Evolutionary conservation across 2,113 vertebrate species (phyloP).

Genomic region (Lampris megalopsis): DNA sequence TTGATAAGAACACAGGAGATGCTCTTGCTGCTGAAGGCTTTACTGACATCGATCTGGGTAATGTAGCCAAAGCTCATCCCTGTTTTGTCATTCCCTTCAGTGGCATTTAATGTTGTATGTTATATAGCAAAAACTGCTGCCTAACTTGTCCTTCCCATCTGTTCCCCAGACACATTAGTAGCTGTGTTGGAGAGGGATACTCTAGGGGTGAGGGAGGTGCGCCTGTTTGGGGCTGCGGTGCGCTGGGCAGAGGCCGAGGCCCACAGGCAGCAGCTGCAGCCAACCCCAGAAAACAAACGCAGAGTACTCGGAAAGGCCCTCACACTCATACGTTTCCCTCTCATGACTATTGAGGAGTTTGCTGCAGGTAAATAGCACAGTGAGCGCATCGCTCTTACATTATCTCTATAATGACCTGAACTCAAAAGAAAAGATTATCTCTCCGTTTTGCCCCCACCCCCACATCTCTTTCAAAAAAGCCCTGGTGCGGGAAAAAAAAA

Average conservation of each 20-base stretch:
- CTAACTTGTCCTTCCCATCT: not conserved
- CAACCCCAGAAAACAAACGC: slow-evolving; percentile 93
- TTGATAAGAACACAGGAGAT: slow-evolving; percentile 96
- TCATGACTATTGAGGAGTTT: slow-evolving; percentile 99
- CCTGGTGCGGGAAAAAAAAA: too few relatives aligned
- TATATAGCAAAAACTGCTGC: not conserved
- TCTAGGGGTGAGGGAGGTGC: slow-evolving; percentile 93
- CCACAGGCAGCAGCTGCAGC: slow-evolving; percentile 93
- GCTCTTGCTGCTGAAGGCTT: slow-evolving; percentile 95
- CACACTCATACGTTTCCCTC: slow-evolving; percentile 94
- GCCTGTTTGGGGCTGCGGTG: slow-evolving; percentile 91
- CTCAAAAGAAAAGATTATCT: too few relatives aligned
- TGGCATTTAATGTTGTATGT: not conserved
- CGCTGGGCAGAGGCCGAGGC: slow-evolving; percentile 96
- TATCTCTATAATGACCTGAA: not conserved
- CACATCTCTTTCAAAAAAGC: too few relatives aligned
- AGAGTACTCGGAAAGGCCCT: slow-evolving; percentile 93
- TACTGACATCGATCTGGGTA: slow-evolving; percentile 95
- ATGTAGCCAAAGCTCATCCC: not conserved
- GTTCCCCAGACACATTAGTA: slow-evolving; percentile 89
- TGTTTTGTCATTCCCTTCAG: not conserved
- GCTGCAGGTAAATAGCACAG: slow-evolving; percentile 88
- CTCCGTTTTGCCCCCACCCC: too few relatives aligned
- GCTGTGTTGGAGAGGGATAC: slow-evolving; percentile 96
- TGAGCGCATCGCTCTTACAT: not conserved